Evolutionary conservation across 2,113 vertebrate species (phyloP), one percentile per base, ranked within the genome.

Genomic region (Montifringilla adamsi): DNA sequence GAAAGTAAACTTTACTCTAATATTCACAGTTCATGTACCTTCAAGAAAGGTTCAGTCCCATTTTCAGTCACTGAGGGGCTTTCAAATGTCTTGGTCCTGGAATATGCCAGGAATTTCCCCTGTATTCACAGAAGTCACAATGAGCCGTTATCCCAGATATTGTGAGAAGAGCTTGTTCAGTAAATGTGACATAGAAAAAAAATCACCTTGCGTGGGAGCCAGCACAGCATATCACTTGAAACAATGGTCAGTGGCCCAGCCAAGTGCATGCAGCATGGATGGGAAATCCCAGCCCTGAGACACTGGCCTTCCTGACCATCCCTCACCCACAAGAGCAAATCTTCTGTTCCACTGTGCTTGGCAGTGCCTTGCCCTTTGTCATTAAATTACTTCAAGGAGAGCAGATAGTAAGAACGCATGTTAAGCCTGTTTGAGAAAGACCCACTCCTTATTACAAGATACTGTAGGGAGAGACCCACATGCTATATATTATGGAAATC

Each of bases 241-340:
- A 96, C 94, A 95, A 96, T 95, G 89, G 46, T 59, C 83, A 84
- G 79, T 10, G 46, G 52, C 80, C 46, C 80, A 91, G 95, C 87
- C 93, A 94, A 94, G 53, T 64, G 44, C 33, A 33, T 44, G 53
- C 49, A 89, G 67, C 69, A 55, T 35, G 82, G 44, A 93, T 93
- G 92, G 92, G 94, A 96, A 95, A 92, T 95, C 92, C 90, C 89
- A 92, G 53, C 39, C 82, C 68, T 70, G 68, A 84, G 46, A 74
- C 84, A 72, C 17, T 0, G 35, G 53, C 64, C 77, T 92, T 96
- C 93, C 91, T 81, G 84, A 72, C 33, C 4, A 8, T 77, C 23
- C 28, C 28, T 87, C 46, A 68, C 46, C n/a, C 73, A 58, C 0
- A 0, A 66, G n/a, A 85, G 44, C 7, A 20, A 80, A 89, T 59